Conservation (phyloP, 2,888 invertebrate genomes). For the Selenia dentaria region DNA sequence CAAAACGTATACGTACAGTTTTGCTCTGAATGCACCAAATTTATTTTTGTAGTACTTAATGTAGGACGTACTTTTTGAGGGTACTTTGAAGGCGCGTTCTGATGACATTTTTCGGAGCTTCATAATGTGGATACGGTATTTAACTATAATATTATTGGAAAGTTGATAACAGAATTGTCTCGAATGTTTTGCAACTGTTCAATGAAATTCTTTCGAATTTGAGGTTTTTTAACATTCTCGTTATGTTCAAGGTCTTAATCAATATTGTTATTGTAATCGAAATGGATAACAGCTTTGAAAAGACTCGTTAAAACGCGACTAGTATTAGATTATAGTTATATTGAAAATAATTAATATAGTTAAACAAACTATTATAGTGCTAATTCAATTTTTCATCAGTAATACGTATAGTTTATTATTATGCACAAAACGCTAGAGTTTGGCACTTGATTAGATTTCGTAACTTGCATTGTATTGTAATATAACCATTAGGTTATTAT, state of each 20-base stretch:
- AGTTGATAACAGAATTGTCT: too few relatives aligned
- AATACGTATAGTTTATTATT: too few relatives aligned
- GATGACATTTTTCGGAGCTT: not conserved
- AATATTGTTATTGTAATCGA: too few relatives aligned
- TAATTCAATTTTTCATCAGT: too few relatives aligned
- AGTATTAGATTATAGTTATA: too few relatives aligned
- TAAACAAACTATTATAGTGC: too few relatives aligned
- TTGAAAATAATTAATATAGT: too few relatives aligned
- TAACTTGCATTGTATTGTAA: constrained; percentile 47
- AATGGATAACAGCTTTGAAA: not conserved
- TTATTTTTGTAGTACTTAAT: constrained; percentile 28
- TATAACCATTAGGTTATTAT: constrained; percentile 33
- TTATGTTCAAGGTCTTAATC: too few relatives aligned
- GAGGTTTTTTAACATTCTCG: too few relatives aligned
- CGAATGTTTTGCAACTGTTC: not conserved
- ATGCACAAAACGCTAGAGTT: constrained; percentile 45
- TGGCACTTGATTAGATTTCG: constrained; percentile 39
- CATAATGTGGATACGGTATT: too few relatives aligned
- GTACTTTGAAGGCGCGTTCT: not conserved
- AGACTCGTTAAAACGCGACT: not conserved
- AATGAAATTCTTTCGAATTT: too few relatives aligned
- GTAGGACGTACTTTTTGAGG: constrained; percentile 14
- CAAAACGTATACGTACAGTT: constrained; percentile 21
- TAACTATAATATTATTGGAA: too few relatives aligned
- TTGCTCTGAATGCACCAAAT: constrained; percentile 34